A percentile compares a stretch with the other conserved stretches of the same genome.
phyloP scores from a whole-genome alignment of 2,888 invertebrate genomes.

The Leucophenga montana region DNA sequence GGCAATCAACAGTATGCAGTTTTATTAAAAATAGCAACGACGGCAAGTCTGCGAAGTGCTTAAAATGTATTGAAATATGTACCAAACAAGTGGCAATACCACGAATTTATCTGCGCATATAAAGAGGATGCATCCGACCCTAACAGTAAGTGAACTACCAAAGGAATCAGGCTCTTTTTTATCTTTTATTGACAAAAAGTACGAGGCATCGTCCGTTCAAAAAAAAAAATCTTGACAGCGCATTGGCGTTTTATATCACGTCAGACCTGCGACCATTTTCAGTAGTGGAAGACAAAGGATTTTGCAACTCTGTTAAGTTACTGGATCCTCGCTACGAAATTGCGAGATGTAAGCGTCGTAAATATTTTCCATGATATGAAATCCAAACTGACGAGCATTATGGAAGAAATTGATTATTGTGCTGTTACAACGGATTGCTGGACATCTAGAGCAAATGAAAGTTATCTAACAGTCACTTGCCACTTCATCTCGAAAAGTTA shows the following conservation, averaged over 20 bases:
- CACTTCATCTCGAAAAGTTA: constrained; percentile 30
- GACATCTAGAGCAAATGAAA: constrained; percentile 32
- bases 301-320: constrained; percentile 30
- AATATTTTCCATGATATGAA: neutral
- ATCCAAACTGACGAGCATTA: constrained; percentile 25
- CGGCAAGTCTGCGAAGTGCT: too few relatives aligned
- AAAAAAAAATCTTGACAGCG: too few relatives aligned
- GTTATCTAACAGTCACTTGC: constrained; percentile 25
- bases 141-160: constrained; percentile 11
- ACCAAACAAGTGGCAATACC: constrained; percentile 38
- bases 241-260: constrained; percentile 28
- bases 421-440: constrained; percentile 38
- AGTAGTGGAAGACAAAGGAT: constrained; percentile 35
- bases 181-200: constrained; percentile 9
- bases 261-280: constrained; percentile 32
- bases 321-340: constrained; percentile 20
- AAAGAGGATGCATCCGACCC: constrained; percentile 7
- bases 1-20: too few relatives aligned
- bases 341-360: too few relatives aligned
- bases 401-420: constrained; percentile 31
- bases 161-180: neutral
- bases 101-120: constrained; percentile 29
- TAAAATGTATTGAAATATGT: constrained; percentile 18
- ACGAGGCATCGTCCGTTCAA: too few relatives aligned
- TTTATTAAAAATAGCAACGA: too few relatives aligned